These are phyloP conservation scores for Nasua narica DNA, from an alignment of 2,797 vertebrate species.

Conservation along the genomic window DNA sequence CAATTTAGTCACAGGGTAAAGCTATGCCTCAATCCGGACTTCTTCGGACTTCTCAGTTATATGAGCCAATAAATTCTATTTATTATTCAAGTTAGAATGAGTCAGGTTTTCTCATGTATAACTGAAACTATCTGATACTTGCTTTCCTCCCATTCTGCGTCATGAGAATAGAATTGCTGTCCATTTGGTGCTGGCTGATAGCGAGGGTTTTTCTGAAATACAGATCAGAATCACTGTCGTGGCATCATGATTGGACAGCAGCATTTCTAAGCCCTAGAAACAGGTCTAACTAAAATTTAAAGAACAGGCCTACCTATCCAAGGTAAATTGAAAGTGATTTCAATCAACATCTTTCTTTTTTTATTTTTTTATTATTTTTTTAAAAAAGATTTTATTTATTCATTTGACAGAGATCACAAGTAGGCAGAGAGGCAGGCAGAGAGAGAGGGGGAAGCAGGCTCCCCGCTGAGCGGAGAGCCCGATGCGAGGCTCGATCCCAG, in stretches of 20 bases:
- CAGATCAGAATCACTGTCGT: constrained; percentile 11
- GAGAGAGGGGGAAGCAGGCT: too few relatives aligned
- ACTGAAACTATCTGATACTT: neutral
- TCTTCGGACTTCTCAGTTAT: constrained; percentile 42
- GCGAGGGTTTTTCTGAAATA: constrained; percentile 4
- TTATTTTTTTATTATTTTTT: too few relatives aligned
- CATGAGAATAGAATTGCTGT: neutral
- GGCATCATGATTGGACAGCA: neutral
- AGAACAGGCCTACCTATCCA: neutral
- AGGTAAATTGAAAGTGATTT: constrained; percentile 10
- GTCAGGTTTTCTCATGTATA: constrained; percentile 40
- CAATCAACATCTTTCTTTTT: constrained; percentile 7
- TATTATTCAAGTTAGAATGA: constrained; percentile 61
- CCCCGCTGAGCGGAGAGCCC: too few relatives aligned
- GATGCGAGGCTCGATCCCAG: too few relatives aligned
- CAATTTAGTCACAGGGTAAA: constrained; percentile 16
- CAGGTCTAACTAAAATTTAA: constrained; percentile 19
- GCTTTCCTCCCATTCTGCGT: neutral
- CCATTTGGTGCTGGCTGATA: neutral
- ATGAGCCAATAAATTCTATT: constrained; percentile 49
- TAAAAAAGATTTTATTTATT: too few relatives aligned
- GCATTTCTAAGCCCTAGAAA: neutral
- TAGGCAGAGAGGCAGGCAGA: too few relatives aligned
- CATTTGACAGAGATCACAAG: too few relatives aligned
- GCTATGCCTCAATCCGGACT: neutral